These are phyloP conservation scores for Syngnathus acus DNA, from an alignment of 2,797 vertebrate genomes.

Conservation along the genomic window DNA sequence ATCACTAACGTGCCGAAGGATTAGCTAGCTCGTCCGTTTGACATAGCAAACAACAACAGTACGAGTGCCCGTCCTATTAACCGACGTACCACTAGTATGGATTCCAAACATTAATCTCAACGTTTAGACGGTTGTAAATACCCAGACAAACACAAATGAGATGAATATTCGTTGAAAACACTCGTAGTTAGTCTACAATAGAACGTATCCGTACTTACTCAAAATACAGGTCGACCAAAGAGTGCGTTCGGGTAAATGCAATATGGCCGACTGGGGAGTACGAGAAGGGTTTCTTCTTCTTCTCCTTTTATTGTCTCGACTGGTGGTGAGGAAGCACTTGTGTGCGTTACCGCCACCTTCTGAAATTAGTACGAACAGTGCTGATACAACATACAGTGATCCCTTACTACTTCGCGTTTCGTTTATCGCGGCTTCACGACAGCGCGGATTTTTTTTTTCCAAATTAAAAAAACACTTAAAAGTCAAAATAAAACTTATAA, in stretches of 20 bases:
- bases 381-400: too few relatives aligned
- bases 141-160: fast-evolving
- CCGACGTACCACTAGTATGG: too few relatives aligned
- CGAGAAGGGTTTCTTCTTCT: slow-evolving; percentile 47
- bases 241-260: slow-evolving; percentile 65
- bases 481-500: too few relatives aligned
- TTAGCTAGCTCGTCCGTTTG: slow-evolving; percentile 13
- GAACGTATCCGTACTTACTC: slow-evolving; percentile 63
- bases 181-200: neutral
- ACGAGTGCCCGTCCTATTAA: slow-evolving; percentile 5
- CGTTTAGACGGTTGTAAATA: neutral
- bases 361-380: neutral
- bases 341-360: neutral
- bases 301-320: slow-evolving; percentile 69
- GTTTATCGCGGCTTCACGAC: too few relatives aligned
- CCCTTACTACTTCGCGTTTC: too few relatives aligned
- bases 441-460: too few relatives aligned
- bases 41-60: slow-evolving; percentile 56
- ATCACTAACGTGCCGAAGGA: slow-evolving; percentile 13
- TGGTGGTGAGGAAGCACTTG: slow-evolving; percentile 24
- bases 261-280: slow-evolving; percentile 78
- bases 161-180: neutral
- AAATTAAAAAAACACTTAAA: too few relatives aligned
- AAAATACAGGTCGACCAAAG: slow-evolving; percentile 37
- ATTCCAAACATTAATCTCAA: too few relatives aligned